phyloP scores from a whole-genome alignment of 2,888 invertebrate species.

The Ptilodon capucinus region DNA sequence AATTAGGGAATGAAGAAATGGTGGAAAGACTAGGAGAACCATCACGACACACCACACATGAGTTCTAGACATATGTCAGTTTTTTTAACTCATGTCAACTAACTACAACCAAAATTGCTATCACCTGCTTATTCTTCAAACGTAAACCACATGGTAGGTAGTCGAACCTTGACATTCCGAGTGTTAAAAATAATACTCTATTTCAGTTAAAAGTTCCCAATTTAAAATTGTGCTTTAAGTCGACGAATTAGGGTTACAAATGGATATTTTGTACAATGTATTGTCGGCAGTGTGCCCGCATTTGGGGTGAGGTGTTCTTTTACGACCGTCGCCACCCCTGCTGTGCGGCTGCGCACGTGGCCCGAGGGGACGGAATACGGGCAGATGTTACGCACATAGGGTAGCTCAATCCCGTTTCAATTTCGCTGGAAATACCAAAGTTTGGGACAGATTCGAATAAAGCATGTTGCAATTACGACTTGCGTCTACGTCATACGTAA shows the following conservation, averaged over 20 bases:
- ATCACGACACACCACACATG: too few relatives aligned
- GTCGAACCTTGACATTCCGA: constrained; percentile 79
- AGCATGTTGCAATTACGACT: neutral
- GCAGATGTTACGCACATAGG: constrained; percentile 72
- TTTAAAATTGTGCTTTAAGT: constrained; percentile 49
- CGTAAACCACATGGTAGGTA: constrained; percentile 73
- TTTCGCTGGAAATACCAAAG: neutral
- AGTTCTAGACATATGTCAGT: too few relatives aligned
- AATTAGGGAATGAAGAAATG: neutral
- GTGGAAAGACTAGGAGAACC: neutral
- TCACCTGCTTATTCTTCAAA: constrained; percentile 65
- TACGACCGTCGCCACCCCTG: constrained; percentile 72
- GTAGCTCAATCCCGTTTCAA: constrained; percentile 37
- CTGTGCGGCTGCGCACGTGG: constrained; percentile 74
- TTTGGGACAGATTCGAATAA: neutral
- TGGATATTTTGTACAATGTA: constrained; percentile 16
- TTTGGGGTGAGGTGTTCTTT: constrained; percentile 72
- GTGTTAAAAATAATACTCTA: constrained; percentile 79
- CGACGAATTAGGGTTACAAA: constrained; percentile 45
- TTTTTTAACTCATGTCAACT: neutral
- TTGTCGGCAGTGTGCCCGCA: constrained; percentile 54
- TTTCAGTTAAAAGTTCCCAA: constrained; percentile 51
- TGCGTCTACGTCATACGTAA: neutral
- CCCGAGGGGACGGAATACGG: constrained; percentile 51
- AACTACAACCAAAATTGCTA: constrained; percentile 41